These are phyloP conservation scores for Oryzias sinensis DNA, from an alignment of 2,797 vertebrate genomes.

Conservation along the genomic window DNA sequence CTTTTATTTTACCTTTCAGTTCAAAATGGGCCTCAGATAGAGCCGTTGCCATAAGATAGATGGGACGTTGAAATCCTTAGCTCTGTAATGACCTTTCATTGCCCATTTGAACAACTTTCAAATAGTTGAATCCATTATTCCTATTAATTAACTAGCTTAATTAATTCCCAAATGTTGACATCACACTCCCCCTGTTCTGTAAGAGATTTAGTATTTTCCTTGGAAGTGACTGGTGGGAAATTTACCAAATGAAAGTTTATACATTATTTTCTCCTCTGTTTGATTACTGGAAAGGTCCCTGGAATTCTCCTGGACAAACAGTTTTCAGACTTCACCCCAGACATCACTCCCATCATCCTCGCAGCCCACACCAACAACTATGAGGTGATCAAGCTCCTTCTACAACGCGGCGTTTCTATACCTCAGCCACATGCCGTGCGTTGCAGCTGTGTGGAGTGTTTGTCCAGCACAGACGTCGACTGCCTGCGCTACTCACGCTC, in stretches of 20 bases:
- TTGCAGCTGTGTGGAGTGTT: slow-evolving; percentile 92
- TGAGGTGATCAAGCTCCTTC: slow-evolving; percentile 93
- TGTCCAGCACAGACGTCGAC: slow-evolving; percentile 90
- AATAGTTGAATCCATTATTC: too few species aligned
- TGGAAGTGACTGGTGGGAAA: background rate
- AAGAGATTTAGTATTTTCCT: slow-evolving; percentile 7
- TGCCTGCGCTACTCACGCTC: slow-evolving; percentile 93
- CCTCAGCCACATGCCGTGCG: slow-evolving; percentile 93
- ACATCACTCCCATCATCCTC: slow-evolving; percentile 96
- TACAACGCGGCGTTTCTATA: slow-evolving; percentile 92
- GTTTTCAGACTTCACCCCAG: slow-evolving; percentile 96
- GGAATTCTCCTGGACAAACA: slow-evolving; percentile 90
- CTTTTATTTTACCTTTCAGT: too few species aligned
- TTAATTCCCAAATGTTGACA: too few species aligned
- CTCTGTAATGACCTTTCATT: too few species aligned
- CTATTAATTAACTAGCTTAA: too few species aligned
- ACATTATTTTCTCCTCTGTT: slow-evolving; percentile 5
- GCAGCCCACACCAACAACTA: slow-evolving; percentile 99
- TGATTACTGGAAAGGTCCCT: slow-evolving; percentile 80
- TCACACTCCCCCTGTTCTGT: background rate
- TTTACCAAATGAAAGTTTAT: background rate
- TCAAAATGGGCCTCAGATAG: too few species aligned
- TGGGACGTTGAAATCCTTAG: too few species aligned
- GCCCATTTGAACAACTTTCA: too few species aligned
- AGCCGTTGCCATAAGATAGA: too few species aligned